Base-by-base conservation (phyloP, 2,888 invertebrate genomes). In the Drosophila mercatorum region DNA sequence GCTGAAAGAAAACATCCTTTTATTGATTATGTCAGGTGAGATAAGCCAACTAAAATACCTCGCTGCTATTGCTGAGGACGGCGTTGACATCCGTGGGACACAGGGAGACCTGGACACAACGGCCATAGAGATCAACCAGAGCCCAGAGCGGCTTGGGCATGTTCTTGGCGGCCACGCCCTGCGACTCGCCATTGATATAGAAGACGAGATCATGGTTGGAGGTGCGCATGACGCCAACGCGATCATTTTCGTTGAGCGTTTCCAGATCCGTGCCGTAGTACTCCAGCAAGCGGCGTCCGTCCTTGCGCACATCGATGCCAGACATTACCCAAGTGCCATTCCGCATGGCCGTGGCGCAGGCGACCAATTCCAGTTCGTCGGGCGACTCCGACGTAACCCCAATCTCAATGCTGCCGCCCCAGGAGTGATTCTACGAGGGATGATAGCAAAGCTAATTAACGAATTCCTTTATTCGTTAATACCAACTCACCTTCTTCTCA, bases 241-340 rank as follows among this genome's bases (percentile, higher is more conserved):
- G 95, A 91, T 97, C 97, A 57, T 97, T 97, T 93, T 97, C 97
- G 70, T 95, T 95, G 58, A 98, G 94, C 49, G 95, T 95, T 87
- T 97, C 97, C 71, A 98, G 93, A 93, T 98, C 97, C 52, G 95
- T 95, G 17, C 97, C 98, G 93, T 98, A 98, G 36, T 95, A 95
- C 92, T 97, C 97, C 41, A 96, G 94, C 65, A 97, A 93, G 53
- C 96, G 95, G 36, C 95, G 94, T 2, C 98, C 98, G 94, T 98
- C 97, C 91, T 96, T 96, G 31, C 97, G 94, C 60, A 98, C 95
- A 44, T 97, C 96, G 78, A 95, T 96, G 34, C 97, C 97, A 3
- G 97, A 97, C 96, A 98, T 96, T 57, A 98, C 97, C 98, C 98
- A 98, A 74, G 97, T 96, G 75, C 96, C 96, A 89, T 95, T 95